phyloP scores from a whole-genome alignment of 2,113 vertebrate genomes.

The Petrocephalus zakoni region DNA sequence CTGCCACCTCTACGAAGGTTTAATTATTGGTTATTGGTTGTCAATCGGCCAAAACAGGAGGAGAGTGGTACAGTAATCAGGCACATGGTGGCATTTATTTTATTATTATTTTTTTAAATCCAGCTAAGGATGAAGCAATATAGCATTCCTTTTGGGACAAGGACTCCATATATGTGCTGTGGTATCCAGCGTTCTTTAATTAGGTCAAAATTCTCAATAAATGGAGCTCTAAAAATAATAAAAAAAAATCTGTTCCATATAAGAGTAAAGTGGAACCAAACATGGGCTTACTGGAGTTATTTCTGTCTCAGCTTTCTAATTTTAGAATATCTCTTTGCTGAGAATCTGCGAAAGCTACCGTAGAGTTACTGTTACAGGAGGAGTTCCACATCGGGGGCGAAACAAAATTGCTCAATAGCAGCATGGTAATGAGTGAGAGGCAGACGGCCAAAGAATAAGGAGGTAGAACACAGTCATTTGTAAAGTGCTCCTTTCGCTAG shows the following conservation, averaged over 20 bases:
- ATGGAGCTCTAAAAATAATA: background rate
- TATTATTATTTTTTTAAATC: background rate
- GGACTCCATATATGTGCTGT: background rate
- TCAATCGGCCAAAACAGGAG: background rate
- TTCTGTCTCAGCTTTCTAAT: background rate
- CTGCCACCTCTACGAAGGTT: background rate
- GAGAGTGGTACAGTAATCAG: background rate
- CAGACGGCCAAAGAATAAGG: background rate
- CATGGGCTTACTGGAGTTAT: background rate
- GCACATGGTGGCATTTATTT: background rate
- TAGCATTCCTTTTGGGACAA: background rate
- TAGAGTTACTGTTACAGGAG: background rate
- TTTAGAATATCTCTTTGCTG: background rate
- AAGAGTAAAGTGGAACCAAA: background rate
- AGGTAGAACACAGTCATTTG: background rate
- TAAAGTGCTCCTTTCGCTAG: background rate
- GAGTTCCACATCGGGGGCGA: background rate
- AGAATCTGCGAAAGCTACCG: background rate
- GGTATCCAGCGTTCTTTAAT: background rate
- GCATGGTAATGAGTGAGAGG: no score
- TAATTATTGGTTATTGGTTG: background rate
- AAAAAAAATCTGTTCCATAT: background rate
- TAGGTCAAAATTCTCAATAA: background rate
- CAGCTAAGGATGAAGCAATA: background rate
- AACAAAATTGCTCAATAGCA: background rate